Evolutionary conservation across 2,888 invertebrate genomes (phyloP).

Genomic region (Luperina nickerlii): DNA sequence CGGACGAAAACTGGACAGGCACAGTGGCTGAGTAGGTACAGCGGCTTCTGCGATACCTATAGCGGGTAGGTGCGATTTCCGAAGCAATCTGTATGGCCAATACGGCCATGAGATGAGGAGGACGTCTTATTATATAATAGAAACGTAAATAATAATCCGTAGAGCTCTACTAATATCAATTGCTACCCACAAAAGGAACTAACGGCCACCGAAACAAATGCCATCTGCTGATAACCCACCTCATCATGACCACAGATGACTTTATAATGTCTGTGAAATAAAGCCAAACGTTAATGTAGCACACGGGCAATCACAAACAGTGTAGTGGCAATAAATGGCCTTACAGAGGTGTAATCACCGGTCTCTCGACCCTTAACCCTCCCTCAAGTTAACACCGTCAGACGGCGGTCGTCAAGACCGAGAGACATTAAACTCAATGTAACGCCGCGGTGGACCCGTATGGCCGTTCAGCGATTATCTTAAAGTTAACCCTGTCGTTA

Average conservation of each 20-base stretch:
- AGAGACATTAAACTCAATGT: conserved; percentile 84
- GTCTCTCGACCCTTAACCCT: conserved; percentile 75
- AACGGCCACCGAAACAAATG: conserved; percentile 11
- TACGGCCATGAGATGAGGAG: not conserved
- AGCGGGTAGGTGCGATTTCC: not conserved
- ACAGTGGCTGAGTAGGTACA: not conserved
- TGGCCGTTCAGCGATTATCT: conserved; percentile 85
- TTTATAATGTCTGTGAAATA: conserved; percentile 61
- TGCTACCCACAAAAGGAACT: conserved; percentile 3
- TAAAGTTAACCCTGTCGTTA: conserved; percentile 87
- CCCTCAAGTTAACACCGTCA: conserved; percentile 76
- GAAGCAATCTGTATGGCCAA: not conserved
- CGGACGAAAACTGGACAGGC: not conserved
- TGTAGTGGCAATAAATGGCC: conserved; percentile 75
- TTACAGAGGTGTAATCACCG: conserved; percentile 77
- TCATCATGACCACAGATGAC: conserved; percentile 52
- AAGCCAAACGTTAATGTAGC: conserved; percentile 63
- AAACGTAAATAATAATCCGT: too few species aligned
- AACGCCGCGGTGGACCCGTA: conserved; percentile 76
- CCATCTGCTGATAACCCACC: conserved; percentile 19
- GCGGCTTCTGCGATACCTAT: not conserved
- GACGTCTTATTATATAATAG: not conserved
- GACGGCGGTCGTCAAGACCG: conserved; percentile 78
- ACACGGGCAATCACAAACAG: conserved; percentile 77
- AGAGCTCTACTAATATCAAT: not conserved